phyloP scores from a whole-genome alignment of 2,888 invertebrate species.

The Teleiodes luculella region DNA sequence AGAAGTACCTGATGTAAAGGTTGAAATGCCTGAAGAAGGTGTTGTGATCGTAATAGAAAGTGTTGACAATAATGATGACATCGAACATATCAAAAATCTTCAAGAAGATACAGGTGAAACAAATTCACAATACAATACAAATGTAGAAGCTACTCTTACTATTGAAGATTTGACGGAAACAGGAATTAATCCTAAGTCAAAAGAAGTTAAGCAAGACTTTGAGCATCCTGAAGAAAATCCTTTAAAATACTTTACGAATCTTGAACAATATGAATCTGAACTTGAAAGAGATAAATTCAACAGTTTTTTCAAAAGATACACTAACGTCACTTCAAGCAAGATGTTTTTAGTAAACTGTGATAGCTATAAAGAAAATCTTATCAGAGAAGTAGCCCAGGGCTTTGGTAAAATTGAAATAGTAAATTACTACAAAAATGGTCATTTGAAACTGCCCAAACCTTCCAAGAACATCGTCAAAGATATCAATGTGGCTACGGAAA shows the following conservation, averaged over 20 bases:
- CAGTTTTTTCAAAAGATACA: slow-evolving; percentile 47
- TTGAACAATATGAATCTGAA: slow-evolving; percentile 59
- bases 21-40: too few species aligned
- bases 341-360: slow-evolving; percentile 64
- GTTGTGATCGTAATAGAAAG: neutral
- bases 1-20: too few species aligned
- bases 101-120: neutral
- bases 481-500: slow-evolving; percentile 50
- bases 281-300: slow-evolving; percentile 49
- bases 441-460: slow-evolving; percentile 44
- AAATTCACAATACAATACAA: neutral
- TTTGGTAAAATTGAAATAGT: slow-evolving; percentile 57
- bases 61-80: neutral
- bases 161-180: slow-evolving; percentile 39
- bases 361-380: slow-evolving; percentile 55
- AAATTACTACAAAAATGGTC: slow-evolving; percentile 61
- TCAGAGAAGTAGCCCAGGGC: slow-evolving; percentile 48
- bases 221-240: slow-evolving; percentile 9
- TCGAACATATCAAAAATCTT: neutral
- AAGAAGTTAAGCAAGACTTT: neutral
- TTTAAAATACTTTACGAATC: slow-evolving; percentile 56
- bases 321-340: slow-evolving; percentile 37
- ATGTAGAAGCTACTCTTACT: slow-evolving; percentile 28
- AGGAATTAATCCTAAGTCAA: neutral
- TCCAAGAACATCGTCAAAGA: slow-evolving; percentile 52